Base-by-base conservation (phyloP, 2,888 invertebrate genomes). In the Eupithecia abbreviata region DNA sequence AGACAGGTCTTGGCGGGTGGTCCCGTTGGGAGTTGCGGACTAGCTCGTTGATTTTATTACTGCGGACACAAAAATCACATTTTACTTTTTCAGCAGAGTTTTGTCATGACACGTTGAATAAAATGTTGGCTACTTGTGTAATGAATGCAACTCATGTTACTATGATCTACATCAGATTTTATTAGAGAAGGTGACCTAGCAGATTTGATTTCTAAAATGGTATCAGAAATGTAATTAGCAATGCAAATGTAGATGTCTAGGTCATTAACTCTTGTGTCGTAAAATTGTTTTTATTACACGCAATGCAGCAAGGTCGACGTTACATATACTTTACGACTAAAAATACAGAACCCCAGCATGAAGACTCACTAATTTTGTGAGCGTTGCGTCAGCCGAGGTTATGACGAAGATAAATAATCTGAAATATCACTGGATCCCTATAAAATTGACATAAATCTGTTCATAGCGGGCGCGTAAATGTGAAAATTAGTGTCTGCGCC, bases 31-130 rank as follows among this genome's bases (percentile, higher is more conserved):
- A 92, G 76, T 93, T 92, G 77, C 90, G 91, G 75, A 93, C 94
- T 76, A 95, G 85, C 85, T 95, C 92, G 84, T 90, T 92, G 85
- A 95, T 95, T 90, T 95, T 95, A 85, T 95, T 93, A 85, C 95
- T 95, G 92, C 72, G 62, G 72, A 78, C 13, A 66, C 66, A 75
- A 68, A n/a, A 73, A 47, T 49, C n/a, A 15, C 4, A 42, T 43
- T n/a, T 51, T 66, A 41, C 9, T 72, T 72, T 68, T 9, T 68
- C 9, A 10, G 18, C 12, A n/a, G 10, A 68, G 18, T 15, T 55
- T 55, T n/a, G 51, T 6, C 6, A 55, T 6, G n/a, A n/a, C 7
- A n/a, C n/a, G n/a, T 55, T 55, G 55, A 55, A 3, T 5, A 55
- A 15, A 30, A 30, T 30, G 30, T 30, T 13, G 13, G 51, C 15